Conservation (phyloP, 2,888 invertebrate species). For the Chydorus sphaericus region DNA sequence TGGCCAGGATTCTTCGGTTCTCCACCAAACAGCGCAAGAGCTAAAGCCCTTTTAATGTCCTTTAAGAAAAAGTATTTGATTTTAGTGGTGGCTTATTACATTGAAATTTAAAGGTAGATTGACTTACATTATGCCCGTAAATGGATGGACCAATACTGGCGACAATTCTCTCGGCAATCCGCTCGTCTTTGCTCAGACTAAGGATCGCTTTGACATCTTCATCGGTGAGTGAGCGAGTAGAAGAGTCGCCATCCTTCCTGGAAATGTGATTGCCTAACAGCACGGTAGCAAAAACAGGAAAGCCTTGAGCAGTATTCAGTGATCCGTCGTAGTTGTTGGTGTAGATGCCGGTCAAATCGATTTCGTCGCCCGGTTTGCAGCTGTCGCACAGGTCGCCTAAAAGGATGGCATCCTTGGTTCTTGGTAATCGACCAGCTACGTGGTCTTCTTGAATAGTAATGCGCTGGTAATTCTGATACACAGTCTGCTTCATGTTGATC, state of each 20-base stretch:
- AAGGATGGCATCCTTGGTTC: slow-evolving; percentile 92
- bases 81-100: not conserved
- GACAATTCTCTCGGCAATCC: slow-evolving; percentile 74
- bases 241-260: slow-evolving; percentile 86
- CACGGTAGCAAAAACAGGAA: slow-evolving; percentile 96
- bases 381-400: slow-evolving; percentile 88
- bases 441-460: slow-evolving; percentile 96
- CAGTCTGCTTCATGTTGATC: slow-evolving; percentile 97
- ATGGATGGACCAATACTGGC: slow-evolving; percentile 95
- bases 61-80: slow-evolving; percentile 32
- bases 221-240: slow-evolving; percentile 83
- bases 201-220: slow-evolving; percentile 83
- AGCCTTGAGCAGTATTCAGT: slow-evolving; percentile 77
- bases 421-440: slow-evolving; percentile 89
- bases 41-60: slow-evolving; percentile 83
- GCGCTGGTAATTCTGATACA: slow-evolving; percentile 96
- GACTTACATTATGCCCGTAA: slow-evolving; percentile 63
- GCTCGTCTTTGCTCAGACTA: slow-evolving; percentile 72
- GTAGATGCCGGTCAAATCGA: slow-evolving; percentile 82
- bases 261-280: slow-evolving; percentile 90
- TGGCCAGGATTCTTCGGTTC: slow-evolving; percentile 91
- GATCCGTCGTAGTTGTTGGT: slow-evolving; percentile 97
- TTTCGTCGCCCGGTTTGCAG: slow-evolving; percentile 97
- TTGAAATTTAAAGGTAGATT: not conserved
- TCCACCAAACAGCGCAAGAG: slow-evolving; percentile 88